Evolutionary conservation across 2,797 vertebrate genomes (phyloP), one percentile per base, ranked within the genome.

Genomic region (Enteromius fasciolatus): DNA sequence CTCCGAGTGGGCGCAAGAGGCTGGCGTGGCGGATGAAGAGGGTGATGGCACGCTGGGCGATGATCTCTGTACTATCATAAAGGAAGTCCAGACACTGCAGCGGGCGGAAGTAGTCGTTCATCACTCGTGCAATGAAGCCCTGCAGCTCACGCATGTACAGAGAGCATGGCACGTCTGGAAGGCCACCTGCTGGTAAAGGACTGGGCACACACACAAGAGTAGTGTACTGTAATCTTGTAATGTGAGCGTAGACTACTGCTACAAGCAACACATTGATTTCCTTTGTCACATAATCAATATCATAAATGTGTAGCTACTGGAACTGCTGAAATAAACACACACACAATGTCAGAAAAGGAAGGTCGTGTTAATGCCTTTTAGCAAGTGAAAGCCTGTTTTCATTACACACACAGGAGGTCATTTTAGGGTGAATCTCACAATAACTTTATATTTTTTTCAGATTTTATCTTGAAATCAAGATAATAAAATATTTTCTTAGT

Each of bases 111-210:
- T 99, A 99, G 92, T 99, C 97, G 0, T 86, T 94, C 97, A 97
- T 97, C 70, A 97, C 96, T 83, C 98, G 94, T 57, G 93, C 90
- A 91, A 99, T 95, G 91, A 99, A 99, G 72, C 97, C 97, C 86
- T 99, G 97, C 39, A 99, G 94, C 91, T 99, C 98, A 91, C 96
- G 97, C 98, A 99, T 99, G 92, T 99, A 99, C 7, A 99, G 94
- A 41, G 97, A 99, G 91, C 97, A 99, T 2, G 97, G 96, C 15
- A 96, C 93, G 18, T 98, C 97, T 0, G 96, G 96, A 69, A 94
- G 96, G 66, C 94, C 95, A 2, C 94, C 89, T 82, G 87, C 90
- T 39, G 93, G 92, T 84, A 96, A 90, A 14, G 95, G 92, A 77
- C 97, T 98, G 91, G 2, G 75, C 5, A 18, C 2, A 50, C 10